Percentiles rank a stretch among this genome's conserved stretches.
Evolutionary conservation across 2,888 invertebrate genomes (phyloP).

Genomic region (Phaonia tiefii): DNA sequence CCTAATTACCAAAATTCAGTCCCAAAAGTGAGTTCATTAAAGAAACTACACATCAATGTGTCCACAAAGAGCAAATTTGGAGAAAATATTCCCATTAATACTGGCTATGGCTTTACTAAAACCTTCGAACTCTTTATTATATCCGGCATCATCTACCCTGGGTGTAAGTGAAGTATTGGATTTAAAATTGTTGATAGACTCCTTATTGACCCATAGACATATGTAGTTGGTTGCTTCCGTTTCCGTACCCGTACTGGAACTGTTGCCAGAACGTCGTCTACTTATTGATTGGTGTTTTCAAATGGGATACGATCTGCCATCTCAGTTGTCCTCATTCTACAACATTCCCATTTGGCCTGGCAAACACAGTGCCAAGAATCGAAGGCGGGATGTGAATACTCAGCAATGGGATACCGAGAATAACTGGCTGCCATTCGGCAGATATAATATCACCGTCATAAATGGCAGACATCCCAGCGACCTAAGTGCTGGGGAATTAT

Average conservation of each 20-base stretch:
- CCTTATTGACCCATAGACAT: neutral
- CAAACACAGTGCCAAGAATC: conserved; percentile 66
- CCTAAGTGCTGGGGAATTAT: conserved; percentile 78
- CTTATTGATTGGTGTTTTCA: conserved; percentile 80
- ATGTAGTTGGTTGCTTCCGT: conserved; percentile 76
- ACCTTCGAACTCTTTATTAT: neutral
- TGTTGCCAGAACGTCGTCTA: conserved; percentile 76
- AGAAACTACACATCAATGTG: neutral
- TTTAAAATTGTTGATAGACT: neutral
- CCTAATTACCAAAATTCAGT: neutral
- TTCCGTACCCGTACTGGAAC: conserved; percentile 76
- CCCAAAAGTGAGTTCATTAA: neutral
- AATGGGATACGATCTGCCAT: conserved; percentile 77
- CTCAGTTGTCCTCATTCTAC: conserved; percentile 74
- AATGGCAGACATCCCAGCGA: conserved; percentile 75
- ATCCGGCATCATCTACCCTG: conserved; percentile 66
- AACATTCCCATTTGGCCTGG: conserved; percentile 78
- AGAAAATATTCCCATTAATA: neutral
- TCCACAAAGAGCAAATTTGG: neutral
- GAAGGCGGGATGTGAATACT: conserved; percentile 58
- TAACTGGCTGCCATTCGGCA: conserved; percentile 63
- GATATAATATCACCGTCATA: conserved; percentile 52
- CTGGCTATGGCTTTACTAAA: neutral
- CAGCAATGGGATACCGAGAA: conserved; percentile 42
- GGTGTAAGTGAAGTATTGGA: no score